These are phyloP conservation scores for Cotesia chilonis DNA, from an alignment of 1,140 invertebrate genomes.

Conservation along the genomic window DNA sequence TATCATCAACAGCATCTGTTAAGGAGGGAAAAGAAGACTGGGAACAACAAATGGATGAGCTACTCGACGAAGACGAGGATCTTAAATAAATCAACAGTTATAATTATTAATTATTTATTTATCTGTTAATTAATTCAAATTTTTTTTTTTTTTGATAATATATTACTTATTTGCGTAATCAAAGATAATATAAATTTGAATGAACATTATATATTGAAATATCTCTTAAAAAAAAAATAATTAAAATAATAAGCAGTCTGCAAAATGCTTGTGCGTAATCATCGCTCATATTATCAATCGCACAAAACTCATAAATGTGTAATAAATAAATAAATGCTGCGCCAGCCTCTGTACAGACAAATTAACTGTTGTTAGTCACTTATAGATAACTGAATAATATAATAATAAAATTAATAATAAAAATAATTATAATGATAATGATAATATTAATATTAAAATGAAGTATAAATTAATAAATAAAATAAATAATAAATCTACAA, in stretches of 20 bases:
- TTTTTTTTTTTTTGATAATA: neutral
- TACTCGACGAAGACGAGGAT: constrained; percentile 67
- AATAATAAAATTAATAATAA: neutral
- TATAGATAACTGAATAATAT: constrained; percentile 4
- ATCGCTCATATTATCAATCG: constrained; percentile 26
- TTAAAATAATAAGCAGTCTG: neutral
- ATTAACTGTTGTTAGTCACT: constrained; percentile 26
- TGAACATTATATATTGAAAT: neutral
- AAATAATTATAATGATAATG: neutral
- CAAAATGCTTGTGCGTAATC: constrained; percentile 16
- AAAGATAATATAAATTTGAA: neutral
- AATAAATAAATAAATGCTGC: constrained; percentile 21
- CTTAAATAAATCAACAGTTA: constrained; percentile 47
- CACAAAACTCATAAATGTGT: constrained; percentile 30
- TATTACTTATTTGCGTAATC: too few species aligned
- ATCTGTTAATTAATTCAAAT: neutral
- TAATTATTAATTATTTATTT: constrained; percentile 9
- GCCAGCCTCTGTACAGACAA: constrained; percentile 36
- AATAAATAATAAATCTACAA: too few species aligned
- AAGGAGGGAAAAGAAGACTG: constrained; percentile 65
- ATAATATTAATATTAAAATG: too few species aligned
- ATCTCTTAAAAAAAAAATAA: constrained; percentile 9
- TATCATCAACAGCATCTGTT: constrained; percentile 38
- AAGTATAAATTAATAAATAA: too few species aligned
- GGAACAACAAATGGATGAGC: constrained; percentile 69